Evolutionary conservation across 2,888 invertebrate species (phyloP).

Genomic region (Andricus quercusramuli): DNA sequence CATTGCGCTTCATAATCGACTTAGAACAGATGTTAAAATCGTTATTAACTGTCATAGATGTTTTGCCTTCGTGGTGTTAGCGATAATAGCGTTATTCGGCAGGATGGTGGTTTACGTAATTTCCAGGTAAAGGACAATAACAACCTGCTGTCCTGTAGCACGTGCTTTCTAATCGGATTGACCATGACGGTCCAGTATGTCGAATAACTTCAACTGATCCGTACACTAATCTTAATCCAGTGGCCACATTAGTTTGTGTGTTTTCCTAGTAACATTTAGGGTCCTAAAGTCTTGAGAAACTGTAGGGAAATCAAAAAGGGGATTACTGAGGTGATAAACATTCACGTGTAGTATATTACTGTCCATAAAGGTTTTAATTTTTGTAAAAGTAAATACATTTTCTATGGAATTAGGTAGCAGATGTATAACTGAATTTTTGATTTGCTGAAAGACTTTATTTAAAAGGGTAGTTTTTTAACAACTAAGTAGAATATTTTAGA

Average conservation of each 20-base stretch:
- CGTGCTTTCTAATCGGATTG: constrained; percentile 60
- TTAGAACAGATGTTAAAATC: constrained; percentile 46
- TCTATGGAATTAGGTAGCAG: no score
- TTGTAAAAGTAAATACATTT: no score
- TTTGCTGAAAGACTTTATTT: background rate
- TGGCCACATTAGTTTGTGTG: constrained; percentile 42
- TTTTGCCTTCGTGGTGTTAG: constrained; percentile 44
- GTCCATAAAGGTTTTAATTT: no score
- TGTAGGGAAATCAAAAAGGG: background rate
- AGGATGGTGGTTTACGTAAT: constrained; percentile 50
- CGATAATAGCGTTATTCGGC: constrained; percentile 30
- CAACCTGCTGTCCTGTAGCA: constrained; percentile 45
- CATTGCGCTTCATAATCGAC: constrained; percentile 46
- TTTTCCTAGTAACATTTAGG: constrained; percentile 14
- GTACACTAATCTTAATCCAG: constrained; percentile 50
- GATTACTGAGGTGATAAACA: background rate
- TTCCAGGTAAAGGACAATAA: constrained; percentile 48
- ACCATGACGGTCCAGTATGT: constrained; percentile 48
- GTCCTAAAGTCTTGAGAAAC: background rate
- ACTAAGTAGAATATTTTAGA: background rate
- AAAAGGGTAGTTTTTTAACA: background rate
- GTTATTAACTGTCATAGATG: constrained; percentile 35
- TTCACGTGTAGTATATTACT: background rate
- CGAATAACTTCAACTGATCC: constrained; percentile 44
- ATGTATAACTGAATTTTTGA: no score